phyloP scores from a whole-genome alignment of 1,140 invertebrate genomes.

The Monochamus saltuarius region DNA sequence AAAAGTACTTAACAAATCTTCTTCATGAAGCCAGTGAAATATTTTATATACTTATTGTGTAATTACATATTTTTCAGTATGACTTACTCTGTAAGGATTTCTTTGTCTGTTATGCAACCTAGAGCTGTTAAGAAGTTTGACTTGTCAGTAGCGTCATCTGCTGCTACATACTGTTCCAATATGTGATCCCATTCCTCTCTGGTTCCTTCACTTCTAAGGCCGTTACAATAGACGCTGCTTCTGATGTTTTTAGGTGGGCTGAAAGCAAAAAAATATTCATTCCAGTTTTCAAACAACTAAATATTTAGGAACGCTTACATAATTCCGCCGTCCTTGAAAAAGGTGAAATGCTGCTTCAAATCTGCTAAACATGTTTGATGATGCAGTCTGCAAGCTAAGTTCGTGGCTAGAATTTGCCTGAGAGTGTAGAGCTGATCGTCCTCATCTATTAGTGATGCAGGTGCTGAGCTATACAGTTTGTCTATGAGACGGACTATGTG shows the following conservation, averaged over 20 bases:
- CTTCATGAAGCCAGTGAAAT: no score
- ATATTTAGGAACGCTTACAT: no score
- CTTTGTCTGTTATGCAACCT: conserved; percentile 57
- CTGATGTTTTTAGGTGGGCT: conserved; percentile 58
- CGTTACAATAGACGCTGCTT: conserved; percentile 60
- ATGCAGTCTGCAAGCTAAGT: conserved; percentile 54
- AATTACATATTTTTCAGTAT: not conserved
- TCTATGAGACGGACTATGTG: conserved; percentile 10
- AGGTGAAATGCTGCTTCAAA: no score
- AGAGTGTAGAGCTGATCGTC: conserved; percentile 49
- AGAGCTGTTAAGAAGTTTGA: conserved; percentile 58
- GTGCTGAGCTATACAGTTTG: not conserved
- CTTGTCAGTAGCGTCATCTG: conserved; percentile 57
- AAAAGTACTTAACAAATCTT: no score
- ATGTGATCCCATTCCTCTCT: conserved; percentile 54
- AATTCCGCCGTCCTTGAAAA: no score
- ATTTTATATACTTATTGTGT: no score
- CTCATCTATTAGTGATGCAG: conserved; percentile 26
- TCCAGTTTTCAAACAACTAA: no score
- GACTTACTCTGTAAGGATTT: conserved; percentile 50
- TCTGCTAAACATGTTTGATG: no score
- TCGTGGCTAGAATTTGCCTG: conserved; percentile 49
- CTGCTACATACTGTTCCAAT: conserved; percentile 53
- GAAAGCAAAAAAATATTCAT: not conserved
- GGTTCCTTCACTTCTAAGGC: conserved; percentile 34